Base-by-base conservation (phyloP, 2,797 vertebrate genomes). In the Enteromius afrohamiltoni region DNA sequence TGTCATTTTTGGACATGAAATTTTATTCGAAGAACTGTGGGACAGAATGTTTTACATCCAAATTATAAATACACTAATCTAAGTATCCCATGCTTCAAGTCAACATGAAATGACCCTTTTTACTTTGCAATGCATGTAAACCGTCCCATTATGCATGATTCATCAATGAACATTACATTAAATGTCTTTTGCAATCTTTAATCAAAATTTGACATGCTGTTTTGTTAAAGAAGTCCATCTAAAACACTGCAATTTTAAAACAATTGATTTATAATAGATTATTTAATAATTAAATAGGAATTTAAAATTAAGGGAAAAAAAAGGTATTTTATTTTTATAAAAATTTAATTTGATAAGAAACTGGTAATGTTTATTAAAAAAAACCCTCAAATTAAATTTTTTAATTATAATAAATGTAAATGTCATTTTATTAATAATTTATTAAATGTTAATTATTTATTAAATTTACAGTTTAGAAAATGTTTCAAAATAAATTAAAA, bases 21-120 rank as follows among this genome's bases (percentile, higher is more conserved):
- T n/a, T 29, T n/a, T n/a, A 55, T 69, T 17, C 1, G 2, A 64
- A 26, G 21, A 74, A 34, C 68, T 80, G 75, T 79, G 77, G 80
- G 70, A 86, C 37, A 55, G 70, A 83, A 83, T 65, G 34, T 84
- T 74, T 55, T 23, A 67, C 16, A 19, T 53, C n/a, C n/a, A 45
- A 64, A 65, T 47, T 68, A 5, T 68, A 79, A 79, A 68, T 79
- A 8, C 14, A 55, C 64, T 53, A 13, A 26, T 42, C 14, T 49
- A 70, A 68, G 77, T 51, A 34, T 70, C 16, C 49, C 79, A 45
- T 67, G 62, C 17, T 23, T 79, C 7, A 51, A 34, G 4, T 45
- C 23, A 64, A 21, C 23, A 2, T 64, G 58, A 45, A 49, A 49
- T 47, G 1, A 78, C 37, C 40, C 19, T 4, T 0, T 78, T 65